phyloP scores from a whole-genome alignment of 2,888 invertebrate species.

The Rotaria socialis region DNA sequence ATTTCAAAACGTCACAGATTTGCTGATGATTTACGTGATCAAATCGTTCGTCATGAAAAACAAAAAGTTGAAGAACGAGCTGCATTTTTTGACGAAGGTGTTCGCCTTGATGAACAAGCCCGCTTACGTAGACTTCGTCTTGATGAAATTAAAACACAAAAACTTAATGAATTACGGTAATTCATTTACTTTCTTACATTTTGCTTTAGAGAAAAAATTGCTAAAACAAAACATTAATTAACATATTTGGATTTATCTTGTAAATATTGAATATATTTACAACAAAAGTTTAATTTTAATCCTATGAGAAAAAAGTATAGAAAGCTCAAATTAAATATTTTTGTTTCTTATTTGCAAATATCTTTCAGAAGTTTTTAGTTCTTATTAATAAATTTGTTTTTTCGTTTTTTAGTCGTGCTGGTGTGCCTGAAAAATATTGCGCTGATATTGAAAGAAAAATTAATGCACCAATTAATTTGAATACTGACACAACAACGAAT shows the following conservation, averaged over 20 bases:
- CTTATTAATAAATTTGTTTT: neutral
- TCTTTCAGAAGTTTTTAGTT: no score
- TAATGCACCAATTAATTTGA: constrained; percentile 51
- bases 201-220: neutral
- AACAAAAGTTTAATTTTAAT: no score
- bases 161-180: constrained; percentile 57
- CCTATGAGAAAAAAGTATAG: no score
- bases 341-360: neutral
- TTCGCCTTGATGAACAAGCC: constrained; percentile 58
- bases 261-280: no score
- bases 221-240: no score
- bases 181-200: neutral
- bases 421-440: constrained; percentile 59
- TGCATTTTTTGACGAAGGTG: constrained; percentile 59
- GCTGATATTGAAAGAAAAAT: constrained; percentile 59
- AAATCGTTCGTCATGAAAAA: constrained; percentile 58
- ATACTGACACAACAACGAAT: neutral
- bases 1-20: constrained; percentile 51
- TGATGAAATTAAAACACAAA: constrained; percentile 58
- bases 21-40: constrained; percentile 55
- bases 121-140: constrained; percentile 53
- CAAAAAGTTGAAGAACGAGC: constrained; percentile 55
- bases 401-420: constrained; percentile 53
- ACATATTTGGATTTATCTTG: no score
- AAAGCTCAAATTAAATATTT: neutral